Evolutionary conservation across 2,113 vertebrate genomes (phyloP), one percentile per base, ranked within the genome.

Genomic region (Microcebus lehilahytsara): DNA sequence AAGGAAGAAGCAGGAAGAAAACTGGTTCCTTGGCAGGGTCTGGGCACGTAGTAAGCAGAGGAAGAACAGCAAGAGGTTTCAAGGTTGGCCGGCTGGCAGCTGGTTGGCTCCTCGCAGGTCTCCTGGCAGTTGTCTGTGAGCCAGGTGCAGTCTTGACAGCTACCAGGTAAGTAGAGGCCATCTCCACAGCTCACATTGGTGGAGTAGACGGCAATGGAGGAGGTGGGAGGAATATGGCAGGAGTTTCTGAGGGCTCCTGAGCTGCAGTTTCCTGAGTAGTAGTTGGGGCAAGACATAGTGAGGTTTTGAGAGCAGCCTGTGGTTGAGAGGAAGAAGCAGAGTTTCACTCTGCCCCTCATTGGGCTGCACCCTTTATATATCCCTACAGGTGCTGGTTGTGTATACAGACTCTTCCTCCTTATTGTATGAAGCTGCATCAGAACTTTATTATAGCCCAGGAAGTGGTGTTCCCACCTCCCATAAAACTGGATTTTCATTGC

Each of bases 361-460:
- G 1, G 5, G 2, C 32, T 30, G 34, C 37, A 9, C n/a, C 46
- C 79, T 92, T 96, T 95, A 91, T 97, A 96, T 97, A 96, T 49
- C 56, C 83, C 30, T 42, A 6, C 78, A 51, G 60, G 67, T 4
- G 64, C 19, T 46, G 46, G 37, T 34, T 93, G 9, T 77, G 94
- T 80, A 1, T 34, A 46, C 78, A 91, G 74, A 90, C 80, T 93
- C 95, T 96, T 97, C 97, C 71, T 96, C 53, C 22, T 83, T 62
- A 20, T 67, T 90, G 74, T 46, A 4, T 42, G 71, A 95, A 19
- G 30, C 42, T 32, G 80, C 95, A 40, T 97, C 78, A n/a, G 85
- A 86, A 86, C 79, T 71, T 72, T 27, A 85, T 96, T 96, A 92
- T 12, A 74, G 46, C 1, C 34, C 84, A 67, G 92, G 83, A 96